Base-by-base conservation (phyloP, 37 sponge, comb jelly and placozoan genomes). In the Aplysina aerophoba region DNA sequence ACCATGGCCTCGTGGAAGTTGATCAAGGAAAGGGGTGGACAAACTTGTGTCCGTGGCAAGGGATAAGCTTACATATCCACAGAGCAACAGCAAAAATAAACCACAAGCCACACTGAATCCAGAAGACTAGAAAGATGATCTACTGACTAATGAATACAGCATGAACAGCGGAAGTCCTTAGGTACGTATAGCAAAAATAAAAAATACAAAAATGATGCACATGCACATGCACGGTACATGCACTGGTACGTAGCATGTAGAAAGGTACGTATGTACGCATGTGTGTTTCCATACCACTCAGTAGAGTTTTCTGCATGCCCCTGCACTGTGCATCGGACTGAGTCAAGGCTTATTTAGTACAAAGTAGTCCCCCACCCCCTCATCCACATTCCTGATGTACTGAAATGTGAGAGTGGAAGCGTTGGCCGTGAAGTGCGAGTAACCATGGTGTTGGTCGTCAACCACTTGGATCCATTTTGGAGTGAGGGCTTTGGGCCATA, bases 371-470 rank as follows among this genome's bases (percentile, higher is more conserved):
- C 79, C 59, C 19, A 89, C 87, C 17, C 35, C 20, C 6, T 83
- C 91, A 69, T 85, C 88, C 34, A 73, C 81, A 73, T 90, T 85
- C n/a, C 62, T 50, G 60, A 93, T 85, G 65, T 87, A 93, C 80
- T 93, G 86, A 73, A 89, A 85, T 77, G 83, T 41, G 34, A 93
- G 86, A 19, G 87, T 62, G 22, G 85, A 79, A 27, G 85, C 41
- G 60, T 87, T 90, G 19, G 88, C 85, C 27, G 82, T 83, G 33
- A 93, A 65, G 27, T 78, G 78, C 15, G 88, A 71, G 86, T 90
- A 90, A 0, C 94, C 94, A 25, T 56, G 90, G 82, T 90, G 86
- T 86, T 92, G 24, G n/a, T 84, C 84, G 59, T 89, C 89, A 36
- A 89, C 30, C 19, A 71, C 57, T 57, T 73, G 72, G 27, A 79